Conservation (phyloP, 1,140 invertebrate species). For the Heliothis subflexa region DNA sequence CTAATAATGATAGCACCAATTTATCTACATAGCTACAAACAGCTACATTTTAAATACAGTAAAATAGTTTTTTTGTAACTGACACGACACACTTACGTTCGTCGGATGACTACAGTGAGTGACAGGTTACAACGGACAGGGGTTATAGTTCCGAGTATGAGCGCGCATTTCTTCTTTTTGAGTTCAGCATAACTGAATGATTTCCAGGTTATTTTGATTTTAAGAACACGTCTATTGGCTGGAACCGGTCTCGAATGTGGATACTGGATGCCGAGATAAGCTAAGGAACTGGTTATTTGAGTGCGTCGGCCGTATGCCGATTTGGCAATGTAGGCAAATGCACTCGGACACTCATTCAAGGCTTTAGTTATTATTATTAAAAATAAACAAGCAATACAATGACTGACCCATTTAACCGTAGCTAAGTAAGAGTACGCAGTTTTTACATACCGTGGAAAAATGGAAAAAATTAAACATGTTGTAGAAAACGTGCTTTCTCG, state of each 20-base stretch:
- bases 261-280: constrained; percentile 59
- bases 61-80: constrained; percentile 16
- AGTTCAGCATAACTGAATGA: constrained; percentile 38
- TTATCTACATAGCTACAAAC: constrained; percentile 32
- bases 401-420: constrained; percentile 40
- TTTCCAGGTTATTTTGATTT: constrained; percentile 56
- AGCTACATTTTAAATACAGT: constrained; percentile 15
- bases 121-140: background rate
- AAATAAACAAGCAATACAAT: constrained; percentile 46
- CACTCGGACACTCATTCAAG: constrained; percentile 54
- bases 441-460: constrained; percentile 28
- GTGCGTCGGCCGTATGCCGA: constrained; percentile 51
- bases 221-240: constrained; percentile 50
- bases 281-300: constrained; percentile 56
- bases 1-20: constrained; percentile 14
- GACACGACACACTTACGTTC: constrained; percentile 28
- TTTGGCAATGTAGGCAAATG: constrained; percentile 62
- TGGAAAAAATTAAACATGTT: constrained; percentile 43
- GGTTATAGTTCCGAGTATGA: constrained; percentile 2
- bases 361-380: constrained; percentile 48
- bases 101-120: constrained; percentile 18
- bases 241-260: constrained; percentile 57
- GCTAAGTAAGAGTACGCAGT: constrained; percentile 23
- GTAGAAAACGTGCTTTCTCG: constrained; percentile 33
- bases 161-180: constrained; percentile 4